Evolutionary conservation across 2,888 invertebrate genomes (phyloP), one percentile per base, ranked within the genome.

Genomic region (Polydrusus cervinus): DNA sequence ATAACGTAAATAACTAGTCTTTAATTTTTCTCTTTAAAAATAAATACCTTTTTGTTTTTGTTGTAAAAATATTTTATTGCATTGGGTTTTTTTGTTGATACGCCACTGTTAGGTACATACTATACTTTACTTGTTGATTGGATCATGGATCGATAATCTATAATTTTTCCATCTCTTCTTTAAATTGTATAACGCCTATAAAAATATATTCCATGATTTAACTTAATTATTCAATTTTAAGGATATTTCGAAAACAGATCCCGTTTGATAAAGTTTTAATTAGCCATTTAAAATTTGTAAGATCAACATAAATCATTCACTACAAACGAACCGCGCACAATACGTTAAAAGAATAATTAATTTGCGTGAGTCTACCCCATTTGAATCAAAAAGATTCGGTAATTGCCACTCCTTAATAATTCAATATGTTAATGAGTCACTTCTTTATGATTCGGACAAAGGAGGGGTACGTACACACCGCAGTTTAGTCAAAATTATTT

Each of bases 331-430:
- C 61, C 75, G 75, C 73, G 60, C 61, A 79, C 78, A 79, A 79
- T 79, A 71, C 78, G 75, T 77, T 78, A 76, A 79, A 77, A 78
- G 80, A 80, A 82, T 80, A 80, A 80, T 80, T 81, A 80, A 82
- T 81, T 71, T 74, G 68, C 74, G 66, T 71, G 47, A 65, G 66
- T 55, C 65, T 34, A 25, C 65, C 71, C 76, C 72, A 73, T 79
- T 76, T 66, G 74, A 79, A 79, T 80, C 78, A 80, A 81, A 83
- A 82, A 83, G 82, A 82, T 81, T 81, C 70, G 70, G 53, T 81
- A 81, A 82, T 81, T 81, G 79, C 79, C 79, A 76, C 79, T 75
- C 78, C 67, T 80, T 79, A 80, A 79, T 80, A 78, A 80, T 80
- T 80, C 80, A 80, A 68, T 80, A 78, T 78, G 78, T 57, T 75